Evolutionary conservation across 2,797 vertebrate genomes (phyloP), one percentile per base, ranked within the genome.

Genomic region (Hyperoplus lanceolatus): DNA sequence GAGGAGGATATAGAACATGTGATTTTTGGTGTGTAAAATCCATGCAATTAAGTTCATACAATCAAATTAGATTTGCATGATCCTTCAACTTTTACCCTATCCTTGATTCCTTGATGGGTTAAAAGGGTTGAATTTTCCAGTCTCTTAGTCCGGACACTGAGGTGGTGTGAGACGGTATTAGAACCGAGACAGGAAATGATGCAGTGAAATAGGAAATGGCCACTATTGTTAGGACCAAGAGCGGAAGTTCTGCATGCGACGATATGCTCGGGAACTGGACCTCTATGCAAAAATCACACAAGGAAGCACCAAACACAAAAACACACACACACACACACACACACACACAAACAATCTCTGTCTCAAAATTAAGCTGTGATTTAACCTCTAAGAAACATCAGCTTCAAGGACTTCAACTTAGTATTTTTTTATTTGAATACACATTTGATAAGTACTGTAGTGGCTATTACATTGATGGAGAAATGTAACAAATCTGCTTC

Each of bases 161-260:
- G 29, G 29, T 5, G 18, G 80, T 79, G 81, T 84, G 77, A 91
- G 86, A 90, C 78, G 7, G 62, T 87, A 79, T 92, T 84, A 85
- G 81, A 91, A 77, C 64, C 66, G 15, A 82, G 89, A 84, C 88
- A 94, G 95, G 95, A 95, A 95, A 82, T 92, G 81, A 89, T 88
- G 92, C 55, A 73, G 93, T 94, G 87, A 88, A 88, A 90, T 84
- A 94, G 95, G 94, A 95, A 94, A 90, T 66, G 63, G 81, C 83
- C 87, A 71, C 92, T 90, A 95, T 95, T 96, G 95, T 96, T 93
- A 81, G 80, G 83, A 82, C 39, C 18, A 36, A 63, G 82, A 89
- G 75, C 86, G 94, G 94, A 96, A 94, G 84, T 73, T 90, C 88
- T 92, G 90, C 80, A 82, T 65, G 21, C 56, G 79, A 78, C 49